Evolutionary conservation across 2,797 vertebrate species (phyloP).

Genomic region (Halcyon chelicuti): DNA sequence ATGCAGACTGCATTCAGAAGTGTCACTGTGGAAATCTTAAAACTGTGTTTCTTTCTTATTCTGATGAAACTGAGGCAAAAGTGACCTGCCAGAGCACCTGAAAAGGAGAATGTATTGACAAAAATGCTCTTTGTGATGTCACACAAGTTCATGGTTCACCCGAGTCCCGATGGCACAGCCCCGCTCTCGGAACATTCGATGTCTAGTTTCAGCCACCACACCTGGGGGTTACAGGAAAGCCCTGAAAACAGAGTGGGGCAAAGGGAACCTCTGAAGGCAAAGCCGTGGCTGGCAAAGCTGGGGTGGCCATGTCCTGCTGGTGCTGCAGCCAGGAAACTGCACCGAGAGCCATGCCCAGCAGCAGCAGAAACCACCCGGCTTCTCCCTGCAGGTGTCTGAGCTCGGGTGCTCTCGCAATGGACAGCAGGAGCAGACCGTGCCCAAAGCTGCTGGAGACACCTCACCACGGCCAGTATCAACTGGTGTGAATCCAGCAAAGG

Average conservation of each 20-base stretch:
- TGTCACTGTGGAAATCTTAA: background rate
- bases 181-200: background rate
- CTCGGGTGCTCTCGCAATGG: fast-evolving
- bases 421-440: background rate
- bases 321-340: background rate
- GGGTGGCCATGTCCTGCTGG: background rate
- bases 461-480: background rate
- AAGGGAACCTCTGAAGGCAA: background rate
- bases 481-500: background rate
- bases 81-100: background rate
- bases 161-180: fast-evolving
- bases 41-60: background rate
- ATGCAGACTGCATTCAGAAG: background rate
- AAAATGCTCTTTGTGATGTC: background rate
- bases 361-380: background rate
- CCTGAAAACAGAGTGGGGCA: background rate
- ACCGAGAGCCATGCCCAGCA: too few relatives aligned
- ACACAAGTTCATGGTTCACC: background rate
- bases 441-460: background rate
- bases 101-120: background rate
- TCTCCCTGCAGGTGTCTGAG: background rate
- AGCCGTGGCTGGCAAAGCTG: fast-evolving
- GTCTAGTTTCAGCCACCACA: background rate
- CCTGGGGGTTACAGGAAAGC: background rate
- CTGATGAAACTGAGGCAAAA: background rate